Conservation (phyloP, 2,113 vertebrate species). For the Tympanuchus pallidicinctus region DNA sequence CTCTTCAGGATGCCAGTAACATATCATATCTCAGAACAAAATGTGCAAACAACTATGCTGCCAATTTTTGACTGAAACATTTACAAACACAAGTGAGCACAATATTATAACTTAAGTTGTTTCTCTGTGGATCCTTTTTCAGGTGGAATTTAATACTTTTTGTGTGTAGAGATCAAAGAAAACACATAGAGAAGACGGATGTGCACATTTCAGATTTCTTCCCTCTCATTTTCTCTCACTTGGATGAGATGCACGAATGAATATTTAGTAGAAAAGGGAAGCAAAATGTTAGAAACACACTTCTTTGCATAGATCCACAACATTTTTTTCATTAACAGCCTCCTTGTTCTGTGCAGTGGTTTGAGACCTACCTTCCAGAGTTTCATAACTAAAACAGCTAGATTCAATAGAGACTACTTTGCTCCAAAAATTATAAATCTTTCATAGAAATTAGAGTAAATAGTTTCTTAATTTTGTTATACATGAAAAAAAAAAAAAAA, state of each 20-base stretch:
- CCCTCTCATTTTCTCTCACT: background rate
- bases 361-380: background rate
- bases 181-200: background rate
- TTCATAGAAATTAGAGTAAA: background rate
- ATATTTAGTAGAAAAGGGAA: conserved; percentile 18
- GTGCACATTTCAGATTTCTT: background rate
- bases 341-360: background rate
- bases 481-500: background rate
- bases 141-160: background rate
- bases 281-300: background rate
- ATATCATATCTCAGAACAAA: background rate
- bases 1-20: background rate
- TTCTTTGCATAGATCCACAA: background rate
- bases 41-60: background rate
- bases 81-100: background rate
- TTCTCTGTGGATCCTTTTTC: background rate
- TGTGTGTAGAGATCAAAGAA: background rate
- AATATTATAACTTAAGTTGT: background rate
- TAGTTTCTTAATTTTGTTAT: background rate
- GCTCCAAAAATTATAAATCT: background rate
- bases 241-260: background rate
- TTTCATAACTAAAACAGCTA: background rate
- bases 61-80: background rate
- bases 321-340: background rate
- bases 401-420: background rate